Evolutionary conservation across 2,888 invertebrate genomes (phyloP).

Genomic region (Tetragnatha montana): DNA sequence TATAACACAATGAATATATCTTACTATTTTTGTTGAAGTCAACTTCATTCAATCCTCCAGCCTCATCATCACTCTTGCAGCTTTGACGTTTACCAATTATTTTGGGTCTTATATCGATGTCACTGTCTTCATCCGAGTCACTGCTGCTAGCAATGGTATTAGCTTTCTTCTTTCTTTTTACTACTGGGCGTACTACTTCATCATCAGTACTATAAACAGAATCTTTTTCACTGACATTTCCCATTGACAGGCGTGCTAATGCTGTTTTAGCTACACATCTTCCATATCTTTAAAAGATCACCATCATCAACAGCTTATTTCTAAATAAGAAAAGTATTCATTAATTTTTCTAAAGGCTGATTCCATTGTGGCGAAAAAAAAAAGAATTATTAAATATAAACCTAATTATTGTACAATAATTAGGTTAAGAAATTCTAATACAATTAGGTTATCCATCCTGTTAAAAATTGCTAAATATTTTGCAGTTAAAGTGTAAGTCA

Average conservation of each 20-base stretch:
- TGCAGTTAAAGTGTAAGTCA: too few species aligned
- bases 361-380: too few species aligned
- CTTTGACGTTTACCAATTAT: constrained; percentile 16
- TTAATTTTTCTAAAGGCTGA: too few species aligned
- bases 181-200: constrained; percentile 41
- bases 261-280: constrained; percentile 6
- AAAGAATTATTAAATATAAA: too few species aligned
- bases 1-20: background rate
- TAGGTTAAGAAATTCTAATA: too few species aligned
- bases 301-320: background rate
- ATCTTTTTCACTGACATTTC: constrained; percentile 28
- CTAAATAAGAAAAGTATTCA: background rate
- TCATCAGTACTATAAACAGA: constrained; percentile 49
- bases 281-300: background rate
- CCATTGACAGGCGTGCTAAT: constrained; percentile 25
- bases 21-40: constrained; percentile 7
- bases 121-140: constrained; percentile 51
- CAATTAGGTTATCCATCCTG: too few species aligned
- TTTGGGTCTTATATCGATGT: constrained; percentile 48
- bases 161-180: constrained; percentile 33
- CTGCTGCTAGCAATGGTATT: constrained; percentile 25
- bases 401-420: too few species aligned
- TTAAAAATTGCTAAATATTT: too few species aligned
- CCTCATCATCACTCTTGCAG: constrained; percentile 59
- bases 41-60: constrained; percentile 2